Conservation (phyloP, 2,888 invertebrate species). For the Tetropium fuscum region DNA sequence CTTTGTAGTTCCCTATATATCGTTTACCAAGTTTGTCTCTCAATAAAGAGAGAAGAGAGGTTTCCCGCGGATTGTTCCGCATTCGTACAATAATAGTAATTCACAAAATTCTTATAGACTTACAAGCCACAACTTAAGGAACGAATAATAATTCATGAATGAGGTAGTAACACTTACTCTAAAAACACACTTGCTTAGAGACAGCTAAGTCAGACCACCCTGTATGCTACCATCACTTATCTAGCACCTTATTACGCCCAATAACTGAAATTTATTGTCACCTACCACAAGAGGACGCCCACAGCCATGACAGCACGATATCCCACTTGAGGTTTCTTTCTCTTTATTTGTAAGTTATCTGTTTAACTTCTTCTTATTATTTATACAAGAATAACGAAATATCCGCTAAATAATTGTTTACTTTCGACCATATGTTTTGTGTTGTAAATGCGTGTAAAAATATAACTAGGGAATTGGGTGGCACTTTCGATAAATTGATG, state of each 20-base stretch:
- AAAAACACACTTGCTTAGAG: too few species aligned
- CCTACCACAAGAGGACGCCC: conserved; percentile 45
- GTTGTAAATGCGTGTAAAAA: conserved; percentile 9
- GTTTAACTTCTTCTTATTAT: conserved; percentile 10
- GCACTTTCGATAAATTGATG: conserved; percentile 5
- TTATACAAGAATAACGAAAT: conserved; percentile 19
- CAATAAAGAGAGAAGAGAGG: too few species aligned
- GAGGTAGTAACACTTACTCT: too few species aligned
- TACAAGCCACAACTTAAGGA: too few species aligned
- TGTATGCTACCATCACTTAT: conserved; percentile 12
- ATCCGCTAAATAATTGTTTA: conserved; percentile 26
- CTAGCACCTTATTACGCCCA: conserved; percentile 32
- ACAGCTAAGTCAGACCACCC: background rate
- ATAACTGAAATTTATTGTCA: conserved; percentile 47
- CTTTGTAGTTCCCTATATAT: too few species aligned
- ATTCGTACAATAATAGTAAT: too few species aligned
- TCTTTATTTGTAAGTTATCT: conserved; percentile 12
- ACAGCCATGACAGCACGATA: conserved; percentile 42
- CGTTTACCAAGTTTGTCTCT: too few species aligned
- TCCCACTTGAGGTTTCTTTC: conserved; percentile 41
- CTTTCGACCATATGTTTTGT: conserved; percentile 29
- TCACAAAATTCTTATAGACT: too few species aligned
- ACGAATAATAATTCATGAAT: too few species aligned
- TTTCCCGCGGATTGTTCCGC: too few species aligned
- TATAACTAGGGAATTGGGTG: conserved; percentile 7